Percentiles rank a stretch among this genome's conserved stretches.
Evolutionary conservation across 2,888 invertebrate species (phyloP).

Genomic region (Lepidocyrtoides sp.): DNA sequence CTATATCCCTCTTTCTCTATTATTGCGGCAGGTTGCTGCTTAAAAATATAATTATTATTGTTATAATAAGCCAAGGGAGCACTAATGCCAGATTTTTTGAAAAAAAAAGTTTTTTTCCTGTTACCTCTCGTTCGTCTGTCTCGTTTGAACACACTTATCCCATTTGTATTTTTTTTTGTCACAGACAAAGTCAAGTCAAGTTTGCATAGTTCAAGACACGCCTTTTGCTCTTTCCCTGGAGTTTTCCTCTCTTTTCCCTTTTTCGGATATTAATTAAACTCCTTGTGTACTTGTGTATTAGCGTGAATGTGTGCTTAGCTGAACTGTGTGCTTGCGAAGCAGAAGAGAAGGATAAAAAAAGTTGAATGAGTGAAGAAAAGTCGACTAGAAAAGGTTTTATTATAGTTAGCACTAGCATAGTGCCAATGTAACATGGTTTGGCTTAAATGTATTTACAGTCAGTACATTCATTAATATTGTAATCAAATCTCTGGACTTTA

Average conservation of each 20-base stretch:
- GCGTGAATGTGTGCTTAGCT: background rate
- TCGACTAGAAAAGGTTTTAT: too few relatives aligned
- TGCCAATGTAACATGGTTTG: too few relatives aligned
- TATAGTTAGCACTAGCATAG: too few relatives aligned
- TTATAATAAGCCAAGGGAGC: background rate
- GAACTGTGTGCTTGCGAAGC: background rate
- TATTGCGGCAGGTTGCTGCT: too few relatives aligned
- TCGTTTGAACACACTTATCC: background rate
- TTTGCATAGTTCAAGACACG: slow-evolving; percentile 58
- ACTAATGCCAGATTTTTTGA: background rate
- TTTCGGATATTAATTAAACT: slow-evolving; percentile 70
- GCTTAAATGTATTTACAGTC: background rate
- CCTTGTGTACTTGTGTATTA: background rate
- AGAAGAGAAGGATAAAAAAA: too few relatives aligned
- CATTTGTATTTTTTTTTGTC: slow-evolving; percentile 52
- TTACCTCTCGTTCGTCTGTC: background rate
- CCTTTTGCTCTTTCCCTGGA: slow-evolving; percentile 34
- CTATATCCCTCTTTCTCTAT: too few relatives aligned
- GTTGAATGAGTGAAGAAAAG: too few relatives aligned
- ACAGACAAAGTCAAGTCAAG: slow-evolving; percentile 56
- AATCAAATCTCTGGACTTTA: slow-evolving; percentile 41
- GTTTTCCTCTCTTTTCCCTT: slow-evolving; percentile 26
- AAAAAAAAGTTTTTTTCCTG: background rate
- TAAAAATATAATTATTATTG: too few relatives aligned
- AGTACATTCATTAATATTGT: slow-evolving; percentile 48